A percentile compares a stretch with the other conserved stretches of the same genome.
Evolutionary conservation across 1,140 invertebrate species (phyloP).

Genomic region (Centruroides vittatus): DNA sequence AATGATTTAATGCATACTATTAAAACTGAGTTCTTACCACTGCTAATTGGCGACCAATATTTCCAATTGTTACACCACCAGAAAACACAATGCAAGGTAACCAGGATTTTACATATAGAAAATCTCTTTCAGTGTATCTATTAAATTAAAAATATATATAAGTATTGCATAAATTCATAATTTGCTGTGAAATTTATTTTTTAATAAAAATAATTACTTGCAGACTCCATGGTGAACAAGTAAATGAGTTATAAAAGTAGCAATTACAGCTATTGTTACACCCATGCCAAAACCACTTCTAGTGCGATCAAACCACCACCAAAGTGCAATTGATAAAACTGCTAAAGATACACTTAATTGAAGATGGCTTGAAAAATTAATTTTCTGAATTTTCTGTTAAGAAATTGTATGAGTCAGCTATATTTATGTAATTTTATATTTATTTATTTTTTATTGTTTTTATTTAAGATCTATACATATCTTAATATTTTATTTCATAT

Average conservation of each 20-base stretch:
- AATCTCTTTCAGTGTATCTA: constrained; percentile 33
- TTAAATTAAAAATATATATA: neutral
- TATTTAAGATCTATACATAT: too few species aligned
- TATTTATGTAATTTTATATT: too few species aligned
- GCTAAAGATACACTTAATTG: constrained; percentile 31
- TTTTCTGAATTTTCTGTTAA: constrained; percentile 25
- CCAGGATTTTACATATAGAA: constrained; percentile 33
- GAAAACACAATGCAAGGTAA: constrained; percentile 36
- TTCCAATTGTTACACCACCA: constrained; percentile 35
- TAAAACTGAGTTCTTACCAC: constrained; percentile 1
- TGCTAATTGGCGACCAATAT: constrained; percentile 34
- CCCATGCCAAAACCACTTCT: constrained; percentile 32
- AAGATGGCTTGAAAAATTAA: constrained; percentile 33
- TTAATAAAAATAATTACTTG: constrained; percentile 22
- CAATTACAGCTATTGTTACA: constrained; percentile 30
- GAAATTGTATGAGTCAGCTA: neutral
- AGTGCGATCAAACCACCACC: constrained; percentile 35
- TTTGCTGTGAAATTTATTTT: too few species aligned
- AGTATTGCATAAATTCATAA: too few species aligned
- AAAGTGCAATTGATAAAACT: constrained; percentile 32
- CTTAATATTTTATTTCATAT: too few species aligned
- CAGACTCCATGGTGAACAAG: constrained; percentile 33
- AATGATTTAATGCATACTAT: too few species aligned
- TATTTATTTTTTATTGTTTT: too few species aligned
- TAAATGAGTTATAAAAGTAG: constrained; percentile 31